phyloP scores from a whole-genome alignment of 1,140 invertebrate species.

The Drosophila tristis region DNA sequence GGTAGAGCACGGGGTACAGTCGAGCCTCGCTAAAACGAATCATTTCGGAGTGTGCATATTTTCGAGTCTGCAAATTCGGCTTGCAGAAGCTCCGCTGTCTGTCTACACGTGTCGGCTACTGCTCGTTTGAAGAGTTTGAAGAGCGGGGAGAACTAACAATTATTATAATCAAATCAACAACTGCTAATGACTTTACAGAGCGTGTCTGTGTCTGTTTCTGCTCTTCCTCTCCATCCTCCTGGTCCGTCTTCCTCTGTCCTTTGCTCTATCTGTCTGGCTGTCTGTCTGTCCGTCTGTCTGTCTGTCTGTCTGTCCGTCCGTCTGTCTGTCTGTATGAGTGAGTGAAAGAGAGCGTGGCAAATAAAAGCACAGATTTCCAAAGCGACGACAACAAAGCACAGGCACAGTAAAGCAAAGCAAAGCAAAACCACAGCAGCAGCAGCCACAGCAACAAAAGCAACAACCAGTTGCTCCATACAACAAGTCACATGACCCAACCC shows the following conservation, averaged over 20 bases:
- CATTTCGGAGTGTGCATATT: no score
- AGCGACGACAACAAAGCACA: conserved; percentile 64
- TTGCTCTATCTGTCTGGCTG: not conserved
- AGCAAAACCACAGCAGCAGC: conserved; percentile 33
- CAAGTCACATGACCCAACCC: conserved; percentile 80
- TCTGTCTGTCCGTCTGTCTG: conserved; percentile 4
- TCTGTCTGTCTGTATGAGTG: conserved; percentile 34
- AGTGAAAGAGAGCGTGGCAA: conserved; percentile 77
- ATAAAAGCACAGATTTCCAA: conserved; percentile 80
- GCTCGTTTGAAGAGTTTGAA: no score
- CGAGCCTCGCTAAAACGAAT: no score
- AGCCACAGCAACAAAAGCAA: conserved; percentile 45
- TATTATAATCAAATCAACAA: conserved; percentile 68
- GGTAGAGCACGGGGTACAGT: no score
- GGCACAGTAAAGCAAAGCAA: conserved; percentile 22
- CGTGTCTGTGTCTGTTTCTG: conserved; percentile 15
- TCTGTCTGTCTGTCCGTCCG: conserved; percentile 13
- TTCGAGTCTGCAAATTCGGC: no score
- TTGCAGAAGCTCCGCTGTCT: no score
- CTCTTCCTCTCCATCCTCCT: not conserved
- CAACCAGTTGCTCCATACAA: conserved; percentile 81
- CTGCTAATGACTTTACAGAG: conserved; percentile 72
- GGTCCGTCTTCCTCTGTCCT: not conserved
- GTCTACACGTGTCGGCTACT: no score
- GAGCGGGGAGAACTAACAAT: not conserved